Percentiles rank a stretch among this genome's conserved stretches.
Evolutionary conservation across 1,140 invertebrate genomes (phyloP).

Genomic region (Drosophila pandora): DNA sequence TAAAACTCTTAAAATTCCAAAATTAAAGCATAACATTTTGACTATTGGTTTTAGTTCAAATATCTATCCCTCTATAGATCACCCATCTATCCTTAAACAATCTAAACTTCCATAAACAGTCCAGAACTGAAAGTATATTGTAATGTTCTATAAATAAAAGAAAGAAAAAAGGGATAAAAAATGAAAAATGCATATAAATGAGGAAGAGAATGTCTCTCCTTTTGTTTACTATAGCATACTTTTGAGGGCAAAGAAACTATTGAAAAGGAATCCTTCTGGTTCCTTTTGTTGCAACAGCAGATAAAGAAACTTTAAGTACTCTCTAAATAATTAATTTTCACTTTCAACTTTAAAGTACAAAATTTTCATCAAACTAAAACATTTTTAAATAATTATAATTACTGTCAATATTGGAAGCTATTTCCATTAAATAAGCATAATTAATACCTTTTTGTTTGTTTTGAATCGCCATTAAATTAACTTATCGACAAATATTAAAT

Average conservation of each 20-base stretch:
- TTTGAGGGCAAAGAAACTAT: not conserved
- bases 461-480: not conserved
- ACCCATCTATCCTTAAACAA: not conserved
- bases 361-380: not conserved
- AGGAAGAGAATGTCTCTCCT: too few relatives aligned
- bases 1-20: conserved; percentile 55
- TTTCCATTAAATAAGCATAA: not conserved
- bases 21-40: conserved; percentile 67
- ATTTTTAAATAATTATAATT: too few relatives aligned
- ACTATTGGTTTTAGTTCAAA: conserved; percentile 22
- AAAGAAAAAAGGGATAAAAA: too few relatives aligned
- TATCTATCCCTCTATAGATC: not conserved
- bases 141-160: too few relatives aligned
- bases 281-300: too few relatives aligned
- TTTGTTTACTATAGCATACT: not conserved
- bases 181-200: too few relatives aligned
- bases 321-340: not conserved
- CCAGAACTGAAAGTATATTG: not conserved
- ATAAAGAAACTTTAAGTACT: too few relatives aligned
- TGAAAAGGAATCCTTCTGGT: too few relatives aligned
- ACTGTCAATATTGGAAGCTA: too few relatives aligned
- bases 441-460: not conserved
- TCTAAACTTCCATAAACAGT: not conserved
- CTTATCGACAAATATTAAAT: not conserved
- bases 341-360: not conserved